Evolutionary conservation across 2,113 vertebrate genomes (phyloP), one percentile per base, ranked within the genome.

Genomic region (Bettongia penicillata): DNA sequence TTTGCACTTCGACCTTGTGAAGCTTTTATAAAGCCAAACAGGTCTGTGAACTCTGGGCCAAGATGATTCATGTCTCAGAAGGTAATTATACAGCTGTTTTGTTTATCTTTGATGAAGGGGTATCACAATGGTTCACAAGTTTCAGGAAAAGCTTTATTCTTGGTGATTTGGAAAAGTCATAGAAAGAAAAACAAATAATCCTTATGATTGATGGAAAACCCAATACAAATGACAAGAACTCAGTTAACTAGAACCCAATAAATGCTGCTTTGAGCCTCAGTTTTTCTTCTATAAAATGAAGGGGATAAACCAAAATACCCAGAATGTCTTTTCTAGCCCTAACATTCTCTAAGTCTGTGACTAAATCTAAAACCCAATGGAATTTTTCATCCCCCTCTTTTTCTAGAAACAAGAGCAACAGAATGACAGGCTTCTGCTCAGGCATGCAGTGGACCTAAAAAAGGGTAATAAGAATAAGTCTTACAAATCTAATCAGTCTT

Each of bases 21-120:
- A 93, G 96, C 97, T 98, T 98, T 98, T 98, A 98, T 98, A 98
- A 96, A 97, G 53, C 94, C 93, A 53, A 57, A 28, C 96, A 96
- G 96, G 97, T 97, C 96, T 98, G 95, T 94, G 96, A 68, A 90
- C 90, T 94, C 55, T n/a, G 53, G 97, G 90, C 77, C 91, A 90
- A 96, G 96, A 97, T 98, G 98, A 98, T 91, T 98, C 98, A 98
- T 97, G 98, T 98, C 98, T 98, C 97, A 91, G 91, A 97, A 89
- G 52, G 92, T 98, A 98, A 98, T 98, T 98, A 98, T 3, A 98
- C 95, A 97, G 96, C 94, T 96, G 8, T 12, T 47, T 93, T 89
- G 95, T 95, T 84, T 84, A 89, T 90, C 92, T 92, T 96, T 97
- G 98, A 97, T 98, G 97, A 98, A 0, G 92, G 97, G 98, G 95